phyloP scores from a whole-genome alignment of 1,140 invertebrate genomes.

The Lutraria rhynchaena region DNA sequence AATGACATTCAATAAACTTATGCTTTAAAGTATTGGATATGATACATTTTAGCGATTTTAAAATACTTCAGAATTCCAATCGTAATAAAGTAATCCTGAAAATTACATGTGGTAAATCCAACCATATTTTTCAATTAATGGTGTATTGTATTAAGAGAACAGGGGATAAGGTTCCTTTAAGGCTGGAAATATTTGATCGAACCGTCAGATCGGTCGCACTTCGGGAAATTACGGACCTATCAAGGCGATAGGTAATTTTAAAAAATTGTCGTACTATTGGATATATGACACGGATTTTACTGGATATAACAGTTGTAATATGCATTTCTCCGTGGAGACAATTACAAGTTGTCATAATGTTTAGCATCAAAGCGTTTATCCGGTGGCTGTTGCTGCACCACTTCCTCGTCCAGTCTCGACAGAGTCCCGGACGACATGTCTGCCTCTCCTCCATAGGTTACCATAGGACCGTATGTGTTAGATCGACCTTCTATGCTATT shows the following conservation, averaged over 20 bases:
- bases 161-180: not conserved
- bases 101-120: no score
- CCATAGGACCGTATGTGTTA: conserved; percentile 74
- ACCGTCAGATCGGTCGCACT: not conserved
- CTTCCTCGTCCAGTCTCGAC: conserved; percentile 67
- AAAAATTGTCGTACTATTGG: not conserved
- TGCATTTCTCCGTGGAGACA: not conserved
- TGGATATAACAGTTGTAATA: not conserved
- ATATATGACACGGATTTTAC: not conserved
- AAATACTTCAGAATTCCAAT: no score
- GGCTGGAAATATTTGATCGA: not conserved
- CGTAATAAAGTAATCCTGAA: no score
- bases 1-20: no score
- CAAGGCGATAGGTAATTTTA: not conserved
- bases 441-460: conserved; percentile 71
- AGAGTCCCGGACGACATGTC: conserved; percentile 65
- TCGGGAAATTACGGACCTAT: not conserved
- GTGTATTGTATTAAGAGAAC: not conserved
- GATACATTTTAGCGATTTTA: no score
- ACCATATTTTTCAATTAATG: no score
- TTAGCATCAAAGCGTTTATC: conserved; percentile 3
- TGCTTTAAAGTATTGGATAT: no score
- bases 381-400: conserved; percentile 70
- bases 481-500: conserved; percentile 91
- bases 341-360: conserved; percentile 22